A percentile compares a stretch with the other conserved stretches of the same genome.
Conservation (phyloP, 2,113 vertebrate genomes). For the Urocynchramus pylzowi region DNA sequence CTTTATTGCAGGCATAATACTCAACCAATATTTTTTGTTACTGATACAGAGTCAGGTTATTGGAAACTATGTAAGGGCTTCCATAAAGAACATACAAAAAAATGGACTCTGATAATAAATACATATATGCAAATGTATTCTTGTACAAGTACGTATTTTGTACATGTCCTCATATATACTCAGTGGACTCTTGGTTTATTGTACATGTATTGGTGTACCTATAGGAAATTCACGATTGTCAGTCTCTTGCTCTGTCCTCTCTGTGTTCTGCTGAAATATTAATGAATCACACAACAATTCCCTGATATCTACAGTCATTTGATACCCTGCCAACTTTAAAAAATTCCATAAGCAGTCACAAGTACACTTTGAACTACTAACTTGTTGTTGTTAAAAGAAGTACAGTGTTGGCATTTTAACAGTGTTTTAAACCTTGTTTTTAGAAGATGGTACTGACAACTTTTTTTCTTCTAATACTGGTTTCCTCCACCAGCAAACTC, state of each 20-base stretch:
- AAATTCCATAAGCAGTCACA: not conserved
- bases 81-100: not conserved
- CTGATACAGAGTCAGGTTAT: not conserved
- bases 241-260: not conserved
- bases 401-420: not conserved
- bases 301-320: not conserved
- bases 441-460: not conserved
- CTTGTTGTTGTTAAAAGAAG: not conserved
- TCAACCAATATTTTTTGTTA: not conserved
- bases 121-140: not conserved
- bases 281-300: not conserved
- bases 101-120: not conserved
- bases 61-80: not conserved
- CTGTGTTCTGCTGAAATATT: not conserved
- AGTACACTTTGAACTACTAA: not conserved
- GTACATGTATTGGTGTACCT: not conserved
- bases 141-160: not conserved
- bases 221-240: not conserved
- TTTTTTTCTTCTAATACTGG: not conserved
- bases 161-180: not conserved
- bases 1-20: not conserved
- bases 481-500: not conserved
- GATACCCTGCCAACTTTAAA: not conserved
- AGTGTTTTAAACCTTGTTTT: not conserved
- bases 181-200: not conserved